These are phyloP conservation scores for Psittacula derbiana DNA, from an alignment of 2,797 vertebrate genomes.

Conservation along the genomic window DNA sequence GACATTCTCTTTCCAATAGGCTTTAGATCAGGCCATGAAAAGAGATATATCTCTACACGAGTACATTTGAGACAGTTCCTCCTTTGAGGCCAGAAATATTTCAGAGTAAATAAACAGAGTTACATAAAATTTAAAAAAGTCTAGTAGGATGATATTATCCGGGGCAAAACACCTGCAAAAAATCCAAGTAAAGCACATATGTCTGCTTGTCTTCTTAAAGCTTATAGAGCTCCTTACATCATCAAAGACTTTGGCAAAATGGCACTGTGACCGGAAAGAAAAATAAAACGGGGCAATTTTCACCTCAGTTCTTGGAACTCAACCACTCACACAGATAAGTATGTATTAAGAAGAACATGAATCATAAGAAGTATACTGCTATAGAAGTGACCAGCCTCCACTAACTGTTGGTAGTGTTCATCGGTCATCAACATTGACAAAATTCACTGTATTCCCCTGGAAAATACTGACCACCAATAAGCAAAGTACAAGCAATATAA, in stretches of 20 bases:
- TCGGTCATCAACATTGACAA: constrained; percentile 40
- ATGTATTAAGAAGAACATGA: constrained; percentile 30
- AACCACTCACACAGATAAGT: not conserved
- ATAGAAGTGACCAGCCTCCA: constrained; percentile 36
- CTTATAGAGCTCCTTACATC: not conserved
- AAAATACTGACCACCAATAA: constrained; percentile 39
- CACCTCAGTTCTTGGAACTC: constrained; percentile 33
- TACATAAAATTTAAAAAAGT: not conserved
- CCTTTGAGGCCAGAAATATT: not conserved
- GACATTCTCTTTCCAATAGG: not conserved
- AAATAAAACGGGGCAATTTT: not conserved
- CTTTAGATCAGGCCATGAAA: not conserved
- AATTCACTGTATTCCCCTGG: constrained; percentile 33
- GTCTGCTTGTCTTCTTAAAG: not conserved
- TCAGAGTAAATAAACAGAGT: not conserved
- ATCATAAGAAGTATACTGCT: not conserved
- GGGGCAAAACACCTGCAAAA: not conserved
- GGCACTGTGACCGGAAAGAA: not conserved
- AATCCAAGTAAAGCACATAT: not conserved
- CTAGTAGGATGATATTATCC: not conserved
- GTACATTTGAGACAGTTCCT: not conserved
- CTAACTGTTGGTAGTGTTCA: not conserved
- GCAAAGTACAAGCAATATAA: constrained; percentile 34
- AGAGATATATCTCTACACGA: not conserved
- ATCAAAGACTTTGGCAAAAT: not conserved